Percentiles rank a stretch among this genome's conserved stretches.
Evolutionary conservation across 2,113 vertebrate species (phyloP).

Genomic region (Bucco capensis): DNA sequence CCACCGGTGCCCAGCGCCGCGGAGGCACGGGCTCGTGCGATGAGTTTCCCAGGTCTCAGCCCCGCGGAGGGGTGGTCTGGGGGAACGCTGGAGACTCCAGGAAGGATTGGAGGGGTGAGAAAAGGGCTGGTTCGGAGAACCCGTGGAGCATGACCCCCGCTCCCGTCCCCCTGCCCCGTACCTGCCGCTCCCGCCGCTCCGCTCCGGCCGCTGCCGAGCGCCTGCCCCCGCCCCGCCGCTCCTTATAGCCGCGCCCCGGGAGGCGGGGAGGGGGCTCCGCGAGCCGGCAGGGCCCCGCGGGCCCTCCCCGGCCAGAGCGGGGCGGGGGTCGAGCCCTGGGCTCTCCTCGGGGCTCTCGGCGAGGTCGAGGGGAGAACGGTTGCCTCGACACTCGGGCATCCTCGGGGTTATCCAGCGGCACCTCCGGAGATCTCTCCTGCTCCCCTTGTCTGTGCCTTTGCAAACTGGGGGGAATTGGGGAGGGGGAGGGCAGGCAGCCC

Average conservation of each 20-base stretch:
- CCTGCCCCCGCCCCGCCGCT: not conserved
- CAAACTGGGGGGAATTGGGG: not conserved
- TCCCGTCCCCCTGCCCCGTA: not conserved
- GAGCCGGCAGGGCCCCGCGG: not conserved
- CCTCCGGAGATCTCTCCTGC: not conserved
- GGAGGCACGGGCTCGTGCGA: fast-evolving
- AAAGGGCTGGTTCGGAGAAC: fast-evolving
- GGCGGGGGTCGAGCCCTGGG: not conserved
- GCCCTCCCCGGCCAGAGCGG: not conserved
- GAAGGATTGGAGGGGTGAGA: too few relatives aligned
- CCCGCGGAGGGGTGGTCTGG: fast-evolving
- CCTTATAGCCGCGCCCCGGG: not conserved
- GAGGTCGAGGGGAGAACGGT: not conserved
- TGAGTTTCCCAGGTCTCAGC: not conserved
- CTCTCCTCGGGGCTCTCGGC: not conserved
- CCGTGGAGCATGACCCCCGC: not conserved
- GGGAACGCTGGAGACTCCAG: not conserved
- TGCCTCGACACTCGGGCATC: too few relatives aligned
- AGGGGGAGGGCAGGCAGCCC: too few relatives aligned
- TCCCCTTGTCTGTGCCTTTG: not conserved
- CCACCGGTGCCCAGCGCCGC: not conserved
- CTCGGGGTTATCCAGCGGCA: too few relatives aligned
- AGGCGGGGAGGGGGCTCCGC: not conserved
- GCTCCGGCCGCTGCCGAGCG: not conserved
- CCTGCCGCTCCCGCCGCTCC: not conserved